These are phyloP conservation scores for Saguinus midas DNA, from an alignment of 2,113 vertebrate genomes.

Conservation along the genomic window DNA sequence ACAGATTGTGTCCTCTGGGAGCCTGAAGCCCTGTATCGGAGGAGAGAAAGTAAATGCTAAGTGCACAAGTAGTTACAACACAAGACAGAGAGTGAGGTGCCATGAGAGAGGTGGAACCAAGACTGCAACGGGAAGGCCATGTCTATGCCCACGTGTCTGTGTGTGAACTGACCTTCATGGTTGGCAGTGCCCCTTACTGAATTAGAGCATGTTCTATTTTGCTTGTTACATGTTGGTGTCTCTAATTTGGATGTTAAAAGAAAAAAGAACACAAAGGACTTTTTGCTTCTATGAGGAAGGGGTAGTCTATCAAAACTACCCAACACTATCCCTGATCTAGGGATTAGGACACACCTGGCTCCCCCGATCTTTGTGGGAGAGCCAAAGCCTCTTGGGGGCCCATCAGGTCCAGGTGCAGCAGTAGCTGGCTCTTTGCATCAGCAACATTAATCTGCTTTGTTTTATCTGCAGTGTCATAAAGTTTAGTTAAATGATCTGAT, in stretches of 20 bases:
- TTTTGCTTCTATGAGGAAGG: neutral
- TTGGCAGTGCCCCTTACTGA: neutral
- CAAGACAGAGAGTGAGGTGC: neutral
- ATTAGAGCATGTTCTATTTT: neutral
- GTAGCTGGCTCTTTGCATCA: neutral
- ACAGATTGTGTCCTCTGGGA: neutral
- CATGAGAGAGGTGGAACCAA: fast-evolving
- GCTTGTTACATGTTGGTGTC: neutral
- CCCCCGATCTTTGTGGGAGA: neutral
- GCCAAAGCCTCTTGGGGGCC: neutral
- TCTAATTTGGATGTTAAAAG: conserved; percentile 38
- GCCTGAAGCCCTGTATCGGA: neutral
- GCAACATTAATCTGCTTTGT: neutral
- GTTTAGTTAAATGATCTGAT: neutral
- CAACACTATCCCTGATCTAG: neutral
- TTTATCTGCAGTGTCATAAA: neutral
- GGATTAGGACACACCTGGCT: neutral
- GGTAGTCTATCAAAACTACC: neutral
- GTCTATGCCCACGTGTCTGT: neutral
- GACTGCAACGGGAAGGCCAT: neutral
- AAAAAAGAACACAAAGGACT: neutral
- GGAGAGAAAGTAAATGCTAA: neutral
- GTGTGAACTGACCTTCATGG: neutral
- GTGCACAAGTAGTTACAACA: neutral
- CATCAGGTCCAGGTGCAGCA: neutral